These are phyloP conservation scores for Cygnus atratus DNA, from an alignment of 2,113 vertebrate genomes.

Conservation along the genomic window DNA sequence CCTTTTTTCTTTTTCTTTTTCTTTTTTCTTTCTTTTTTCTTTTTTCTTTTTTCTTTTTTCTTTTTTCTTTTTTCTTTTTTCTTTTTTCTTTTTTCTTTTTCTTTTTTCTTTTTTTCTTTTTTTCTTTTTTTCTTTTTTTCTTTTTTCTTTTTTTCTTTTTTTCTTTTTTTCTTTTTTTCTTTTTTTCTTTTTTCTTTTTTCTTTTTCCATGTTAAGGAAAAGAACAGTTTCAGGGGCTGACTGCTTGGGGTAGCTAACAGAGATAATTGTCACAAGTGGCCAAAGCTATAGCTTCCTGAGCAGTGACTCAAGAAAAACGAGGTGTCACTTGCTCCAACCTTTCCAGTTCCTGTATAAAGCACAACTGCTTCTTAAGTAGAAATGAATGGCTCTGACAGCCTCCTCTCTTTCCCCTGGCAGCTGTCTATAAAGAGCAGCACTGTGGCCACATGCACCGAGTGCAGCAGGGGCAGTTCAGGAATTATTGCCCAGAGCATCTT, in stretches of 20 bases:
- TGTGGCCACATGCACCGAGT: accelerated
- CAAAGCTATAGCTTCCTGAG: background rate
- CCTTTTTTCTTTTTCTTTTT: too few species aligned
- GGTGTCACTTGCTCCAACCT: background rate
- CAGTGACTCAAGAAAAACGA: background rate
- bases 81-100: too few species aligned
- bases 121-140: background rate
- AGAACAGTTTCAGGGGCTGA: background rate
- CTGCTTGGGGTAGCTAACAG: background rate
- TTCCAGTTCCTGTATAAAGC: background rate
- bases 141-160: too few species aligned
- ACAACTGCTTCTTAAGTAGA: background rate
- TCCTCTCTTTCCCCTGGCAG: background rate
- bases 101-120: background rate
- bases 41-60: background rate
- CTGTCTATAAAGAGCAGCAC: accelerated
- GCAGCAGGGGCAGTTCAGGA: background rate
- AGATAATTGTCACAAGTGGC: background rate
- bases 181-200: too few species aligned
- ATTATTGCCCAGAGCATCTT: background rate
- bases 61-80: background rate
- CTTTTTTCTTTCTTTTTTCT: background rate
- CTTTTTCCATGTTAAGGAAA: background rate
- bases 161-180: too few species aligned
- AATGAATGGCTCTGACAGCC: background rate